A percentile compares a stretch with the other conserved stretches of the same genome.
Conservation (phyloP, 1,140 invertebrate species). For the Nylanderia fulva region DNA sequence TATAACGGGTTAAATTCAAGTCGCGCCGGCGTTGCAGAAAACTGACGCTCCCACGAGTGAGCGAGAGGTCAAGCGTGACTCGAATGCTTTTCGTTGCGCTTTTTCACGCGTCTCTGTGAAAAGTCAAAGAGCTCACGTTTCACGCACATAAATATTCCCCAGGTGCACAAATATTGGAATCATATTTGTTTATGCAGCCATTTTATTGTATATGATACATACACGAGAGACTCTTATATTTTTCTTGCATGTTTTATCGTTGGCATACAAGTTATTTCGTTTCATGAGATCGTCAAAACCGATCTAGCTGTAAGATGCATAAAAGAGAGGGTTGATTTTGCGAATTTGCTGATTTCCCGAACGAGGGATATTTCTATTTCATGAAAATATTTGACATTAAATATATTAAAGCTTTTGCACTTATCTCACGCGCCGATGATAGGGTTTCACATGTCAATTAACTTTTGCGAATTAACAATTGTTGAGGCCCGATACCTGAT, state of each 20-base stretch:
- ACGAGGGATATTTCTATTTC: background rate
- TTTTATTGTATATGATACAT: too few relatives aligned
- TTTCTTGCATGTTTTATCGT: background rate
- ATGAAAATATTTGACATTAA: background rate
- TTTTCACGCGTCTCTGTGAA: background rate
- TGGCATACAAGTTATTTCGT: background rate
- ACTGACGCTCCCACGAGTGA: background rate
- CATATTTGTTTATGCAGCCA: background rate
- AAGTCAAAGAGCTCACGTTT: constrained; percentile 1
- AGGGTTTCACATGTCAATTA: constrained; percentile 8
- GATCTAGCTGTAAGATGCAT: too few relatives aligned
- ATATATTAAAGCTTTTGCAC: background rate
- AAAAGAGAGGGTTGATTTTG: too few relatives aligned
- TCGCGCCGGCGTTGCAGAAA: background rate
- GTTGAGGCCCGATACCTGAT: background rate
- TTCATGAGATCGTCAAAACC: background rate
- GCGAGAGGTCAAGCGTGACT: constrained; percentile 38
- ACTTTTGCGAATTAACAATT: background rate
- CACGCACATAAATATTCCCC: constrained; percentile 23
- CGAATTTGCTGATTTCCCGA: too few relatives aligned
- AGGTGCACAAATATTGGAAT: background rate
- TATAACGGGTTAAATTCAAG: constrained; percentile 25
- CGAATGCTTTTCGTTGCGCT: constrained; percentile 8
- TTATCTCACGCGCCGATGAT: background rate
- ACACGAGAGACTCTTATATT: background rate